Evolutionary conservation across 1,140 invertebrate species (phyloP).

Genomic region (Zaprionus lachaisei): DNA sequence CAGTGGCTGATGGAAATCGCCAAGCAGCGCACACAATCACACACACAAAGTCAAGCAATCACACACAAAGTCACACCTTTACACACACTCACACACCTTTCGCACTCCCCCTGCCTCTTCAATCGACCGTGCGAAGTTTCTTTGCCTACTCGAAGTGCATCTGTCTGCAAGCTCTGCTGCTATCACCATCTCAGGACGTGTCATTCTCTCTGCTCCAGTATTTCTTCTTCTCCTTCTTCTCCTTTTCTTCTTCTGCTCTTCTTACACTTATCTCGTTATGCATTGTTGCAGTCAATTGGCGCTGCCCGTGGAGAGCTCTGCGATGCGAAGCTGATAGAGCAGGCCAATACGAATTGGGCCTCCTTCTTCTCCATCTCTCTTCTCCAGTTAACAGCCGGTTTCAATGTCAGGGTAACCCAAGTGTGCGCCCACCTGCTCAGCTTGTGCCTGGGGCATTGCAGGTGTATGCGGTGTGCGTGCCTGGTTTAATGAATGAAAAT

Average conservation of each 20-base stretch:
- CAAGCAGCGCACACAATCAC: neutral
- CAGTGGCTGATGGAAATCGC: constrained; percentile 26
- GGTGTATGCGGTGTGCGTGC: constrained; percentile 25
- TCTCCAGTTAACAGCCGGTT: constrained; percentile 24
- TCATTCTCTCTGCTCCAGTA: neutral
- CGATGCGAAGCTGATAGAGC: constrained; percentile 69
- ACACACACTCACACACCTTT: neutral
- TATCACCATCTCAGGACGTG: constrained; percentile 6
- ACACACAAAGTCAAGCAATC: neutral
- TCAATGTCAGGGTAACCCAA: constrained; percentile 54
- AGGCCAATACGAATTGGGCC: constrained; percentile 21
- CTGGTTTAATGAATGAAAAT: constrained; percentile 69
- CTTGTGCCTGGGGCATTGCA: constrained; percentile 22
- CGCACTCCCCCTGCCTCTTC: neutral
- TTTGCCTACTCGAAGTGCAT: neutral
- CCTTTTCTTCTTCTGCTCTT: constrained; percentile 42
- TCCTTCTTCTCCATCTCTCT: neutral
- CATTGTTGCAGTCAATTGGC: constrained; percentile 63
- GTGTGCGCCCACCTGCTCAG: no score
- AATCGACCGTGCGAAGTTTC: neutral
- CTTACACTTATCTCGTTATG: constrained; percentile 75
- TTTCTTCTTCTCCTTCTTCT: constrained; percentile 8
- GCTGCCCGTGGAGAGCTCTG: constrained; percentile 18
- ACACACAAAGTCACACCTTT: neutral
- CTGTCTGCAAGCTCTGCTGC: neutral